Evolutionary conservation across 64 coral and sea anemone genomes (phyloP).

Genomic region (Astreopora myriophthalma): DNA sequence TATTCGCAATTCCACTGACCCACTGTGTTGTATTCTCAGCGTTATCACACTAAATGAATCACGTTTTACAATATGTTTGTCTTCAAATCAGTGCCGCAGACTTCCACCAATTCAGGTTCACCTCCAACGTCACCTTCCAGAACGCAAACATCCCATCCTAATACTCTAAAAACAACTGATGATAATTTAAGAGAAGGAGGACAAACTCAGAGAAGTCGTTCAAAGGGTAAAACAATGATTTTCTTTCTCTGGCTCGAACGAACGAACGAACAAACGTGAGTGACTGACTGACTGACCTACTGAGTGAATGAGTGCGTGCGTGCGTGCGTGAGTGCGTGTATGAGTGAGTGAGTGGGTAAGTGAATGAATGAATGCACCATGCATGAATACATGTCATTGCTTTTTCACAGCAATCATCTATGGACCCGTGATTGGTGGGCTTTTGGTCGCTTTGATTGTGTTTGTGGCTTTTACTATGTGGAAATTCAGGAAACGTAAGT

Average conservation of each 20-base stretch:
- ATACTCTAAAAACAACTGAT: not conserved
- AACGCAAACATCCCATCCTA: not conserved
- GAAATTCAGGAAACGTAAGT: not conserved
- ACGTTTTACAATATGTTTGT: not conserved
- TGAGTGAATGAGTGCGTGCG: too few relatives aligned
- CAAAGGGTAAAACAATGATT: not conserved
- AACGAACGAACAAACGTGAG: too few relatives aligned
- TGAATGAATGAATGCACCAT: too few relatives aligned
- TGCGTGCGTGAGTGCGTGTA: too few relatives aligned
- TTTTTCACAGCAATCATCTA: not conserved
- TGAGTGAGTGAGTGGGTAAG: too few relatives aligned
- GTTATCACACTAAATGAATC: not conserved
- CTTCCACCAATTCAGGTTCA: not conserved
- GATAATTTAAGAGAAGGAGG: not conserved
- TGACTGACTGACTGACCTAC: too few relatives aligned
- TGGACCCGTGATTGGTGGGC: not conserved
- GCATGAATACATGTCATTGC: too few relatives aligned
- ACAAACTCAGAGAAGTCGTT: not conserved
- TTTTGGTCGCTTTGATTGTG: not conserved
- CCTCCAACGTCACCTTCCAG: not conserved
- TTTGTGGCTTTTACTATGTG: not conserved
- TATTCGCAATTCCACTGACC: too few relatives aligned
- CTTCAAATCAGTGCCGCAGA: not conserved
- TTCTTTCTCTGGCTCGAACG: too few relatives aligned
- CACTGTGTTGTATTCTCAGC: not conserved